Percentiles rank a stretch among this genome's conserved stretches.
phyloP scores from a whole-genome alignment of 1,140 invertebrate species.

The Helicoverpa armigera region DNA sequence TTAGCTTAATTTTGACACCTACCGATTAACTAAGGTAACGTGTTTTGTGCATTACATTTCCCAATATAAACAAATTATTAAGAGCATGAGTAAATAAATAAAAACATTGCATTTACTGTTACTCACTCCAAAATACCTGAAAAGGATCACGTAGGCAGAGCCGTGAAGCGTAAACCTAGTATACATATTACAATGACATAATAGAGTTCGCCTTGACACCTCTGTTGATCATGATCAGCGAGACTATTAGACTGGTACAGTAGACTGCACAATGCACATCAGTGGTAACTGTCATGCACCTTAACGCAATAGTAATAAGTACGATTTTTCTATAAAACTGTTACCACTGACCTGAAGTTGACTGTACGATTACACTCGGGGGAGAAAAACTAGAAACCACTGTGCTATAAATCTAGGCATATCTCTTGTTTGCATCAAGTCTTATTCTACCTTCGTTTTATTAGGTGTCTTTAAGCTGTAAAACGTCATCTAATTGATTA shows the following conservation, averaged over 20 bases:
- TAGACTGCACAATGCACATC: too few relatives aligned
- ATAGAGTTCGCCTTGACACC: slow-evolving; percentile 44
- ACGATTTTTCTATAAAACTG: too few relatives aligned
- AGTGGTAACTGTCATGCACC: too few relatives aligned
- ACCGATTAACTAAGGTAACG: too few relatives aligned
- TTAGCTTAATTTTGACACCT: too few relatives aligned
- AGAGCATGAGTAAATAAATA: too few relatives aligned
- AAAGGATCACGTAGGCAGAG: slow-evolving; percentile 1
- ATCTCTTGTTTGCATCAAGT: slow-evolving; percentile 11
- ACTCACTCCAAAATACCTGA: slow-evolving; percentile 3
- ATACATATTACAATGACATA: slow-evolving; percentile 15
- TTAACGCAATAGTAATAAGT: too few relatives aligned
- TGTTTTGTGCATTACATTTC: too few relatives aligned
- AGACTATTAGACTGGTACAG: slow-evolving; percentile 9
- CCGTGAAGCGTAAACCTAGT: slow-evolving; percentile 30
- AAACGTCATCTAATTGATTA: neutral
- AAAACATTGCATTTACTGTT: neutral
- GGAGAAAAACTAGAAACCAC: slow-evolving; percentile 11
- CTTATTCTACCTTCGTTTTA: neutral
- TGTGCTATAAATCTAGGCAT: slow-evolving; percentile 30
- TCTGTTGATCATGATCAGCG: slow-evolving; percentile 38
- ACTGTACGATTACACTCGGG: neutral
- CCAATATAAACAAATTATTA: too few relatives aligned
- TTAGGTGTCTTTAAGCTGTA: neutral
- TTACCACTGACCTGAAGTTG: too few relatives aligned